Percentiles rank a stretch among this genome's conserved stretches.
phyloP scores from a whole-genome alignment of 2,797 vertebrate genomes.

The Harpagifer antarcticus region DNA sequence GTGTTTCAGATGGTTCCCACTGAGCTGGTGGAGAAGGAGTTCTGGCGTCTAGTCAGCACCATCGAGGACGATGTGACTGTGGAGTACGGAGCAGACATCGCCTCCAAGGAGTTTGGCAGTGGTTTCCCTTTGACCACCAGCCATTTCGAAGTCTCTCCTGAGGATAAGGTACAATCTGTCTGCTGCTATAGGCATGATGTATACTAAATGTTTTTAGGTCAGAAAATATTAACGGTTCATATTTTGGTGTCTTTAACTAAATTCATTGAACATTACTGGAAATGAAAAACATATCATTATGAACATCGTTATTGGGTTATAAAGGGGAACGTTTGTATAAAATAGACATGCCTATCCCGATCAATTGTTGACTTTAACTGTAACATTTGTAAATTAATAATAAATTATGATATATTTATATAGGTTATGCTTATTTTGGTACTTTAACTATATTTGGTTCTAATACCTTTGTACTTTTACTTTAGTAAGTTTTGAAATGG shows the following conservation, averaged over 20 bases:
- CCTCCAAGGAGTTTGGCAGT: constrained; percentile 98
- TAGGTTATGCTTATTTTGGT: too few relatives aligned
- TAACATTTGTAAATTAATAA: too few relatives aligned
- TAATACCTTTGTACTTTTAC: too few relatives aligned
- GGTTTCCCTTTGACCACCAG: constrained; percentile 94
- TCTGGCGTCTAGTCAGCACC: constrained; percentile 97
- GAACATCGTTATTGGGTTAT: not conserved
- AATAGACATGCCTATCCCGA: not conserved
- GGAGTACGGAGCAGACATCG: constrained; percentile 98
- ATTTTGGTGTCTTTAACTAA: not conserved
- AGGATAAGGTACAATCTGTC: constrained; percentile 90
- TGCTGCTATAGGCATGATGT: not conserved
- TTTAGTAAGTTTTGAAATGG: too few relatives aligned
- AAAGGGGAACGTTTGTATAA: not conserved
- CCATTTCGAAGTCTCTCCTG: constrained; percentile 89
- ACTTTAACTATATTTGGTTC: too few relatives aligned
- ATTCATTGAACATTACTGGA: not conserved
- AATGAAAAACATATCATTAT: not conserved
- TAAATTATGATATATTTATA: too few relatives aligned
- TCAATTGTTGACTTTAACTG: too few relatives aligned
- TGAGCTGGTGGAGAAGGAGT: constrained; percentile 98
- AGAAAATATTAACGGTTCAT: not conserved
- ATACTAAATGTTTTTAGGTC: not conserved
- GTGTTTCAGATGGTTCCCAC: constrained; percentile 95
- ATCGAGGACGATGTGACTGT: constrained; percentile 98